These are phyloP conservation scores for Brachionus calyciflorus DNA, from an alignment of 1,140 invertebrate genomes.

Conservation along the genomic window DNA sequence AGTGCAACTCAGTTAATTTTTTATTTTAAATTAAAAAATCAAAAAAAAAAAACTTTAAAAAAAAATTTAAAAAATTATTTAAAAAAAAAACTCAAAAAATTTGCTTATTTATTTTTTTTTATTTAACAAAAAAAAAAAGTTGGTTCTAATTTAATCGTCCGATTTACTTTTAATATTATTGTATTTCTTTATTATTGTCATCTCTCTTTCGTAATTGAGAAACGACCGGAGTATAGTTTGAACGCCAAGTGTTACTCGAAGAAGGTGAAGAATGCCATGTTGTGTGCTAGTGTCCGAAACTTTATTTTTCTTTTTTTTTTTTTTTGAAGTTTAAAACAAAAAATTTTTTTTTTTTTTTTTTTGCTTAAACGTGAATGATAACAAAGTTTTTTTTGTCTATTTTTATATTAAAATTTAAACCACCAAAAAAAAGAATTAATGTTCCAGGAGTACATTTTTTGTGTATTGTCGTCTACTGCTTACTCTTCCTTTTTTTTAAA, in stretches of 20 bases:
- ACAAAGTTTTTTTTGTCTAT: neutral
- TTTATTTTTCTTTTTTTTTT: no score
- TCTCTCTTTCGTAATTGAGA: neutral
- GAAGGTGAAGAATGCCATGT: no score
- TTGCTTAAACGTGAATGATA: neutral
- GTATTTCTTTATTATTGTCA: neutral
- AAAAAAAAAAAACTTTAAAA: neutral
- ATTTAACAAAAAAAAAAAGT: no score
- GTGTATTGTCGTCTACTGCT: no score
- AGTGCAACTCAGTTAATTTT: slow-evolving; percentile 35
- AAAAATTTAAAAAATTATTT: slow-evolving; percentile 33
- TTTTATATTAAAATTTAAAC: neutral
- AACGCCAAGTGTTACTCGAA: no score
- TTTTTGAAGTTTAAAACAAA: neutral
- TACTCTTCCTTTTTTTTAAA: no score
- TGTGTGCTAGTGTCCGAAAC: no score
- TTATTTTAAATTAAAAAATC: neutral
- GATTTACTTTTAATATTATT: neutral
- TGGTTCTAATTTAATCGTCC: slow-evolving; percentile 3
- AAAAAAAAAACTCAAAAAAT: slow-evolving; percentile 15
- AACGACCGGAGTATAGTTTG: neutral
- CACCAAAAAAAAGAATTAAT: neutral
- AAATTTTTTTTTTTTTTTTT: neutral
- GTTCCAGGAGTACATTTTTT: no score
- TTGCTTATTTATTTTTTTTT: neutral